A percentile compares a stretch with the other conserved stretches of the same genome.
Evolutionary conservation across 2,888 invertebrate species (phyloP).

Genomic region (Lasioglossum pauxillum): DNA sequence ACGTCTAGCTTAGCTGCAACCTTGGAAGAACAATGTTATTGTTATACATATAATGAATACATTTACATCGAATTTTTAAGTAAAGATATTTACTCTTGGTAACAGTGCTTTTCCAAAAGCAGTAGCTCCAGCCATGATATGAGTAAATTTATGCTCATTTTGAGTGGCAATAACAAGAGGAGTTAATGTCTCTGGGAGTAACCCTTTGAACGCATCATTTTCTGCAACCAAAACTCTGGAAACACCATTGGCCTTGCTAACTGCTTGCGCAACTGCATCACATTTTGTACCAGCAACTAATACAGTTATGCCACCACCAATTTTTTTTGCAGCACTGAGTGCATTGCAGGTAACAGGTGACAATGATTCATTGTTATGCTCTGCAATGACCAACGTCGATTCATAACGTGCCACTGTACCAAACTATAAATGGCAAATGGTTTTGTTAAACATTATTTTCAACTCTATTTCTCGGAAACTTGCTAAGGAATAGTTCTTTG

Average conservation of each 20-base stretch:
- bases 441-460: conserved; percentile 5
- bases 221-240: conserved; percentile 96
- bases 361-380: conserved; percentile 96
- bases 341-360: conserved; percentile 95
- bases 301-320: conserved; percentile 96
- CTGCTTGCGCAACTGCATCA: conserved; percentile 92
- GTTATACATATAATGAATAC: not conserved
- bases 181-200: conserved; percentile 94
- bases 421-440: conserved; percentile 82
- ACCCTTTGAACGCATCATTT: conserved; percentile 95
- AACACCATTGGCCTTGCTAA: conserved; percentile 94
- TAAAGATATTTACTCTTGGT: conserved; percentile 87
- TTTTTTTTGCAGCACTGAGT: conserved; percentile 95
- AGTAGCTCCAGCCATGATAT: conserved; percentile 97
- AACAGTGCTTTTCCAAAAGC: conserved; percentile 96
- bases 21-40: conserved; percentile 62
- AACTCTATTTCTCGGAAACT: not conserved
- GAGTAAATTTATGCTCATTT: conserved; percentile 97
- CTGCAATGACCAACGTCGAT: conserved; percentile 97
- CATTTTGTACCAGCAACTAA: conserved; percentile 96
- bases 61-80: not conserved
- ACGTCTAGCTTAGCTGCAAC: conserved; percentile 98
- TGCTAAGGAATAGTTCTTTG: not conserved
- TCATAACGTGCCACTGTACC: conserved; percentile 88
- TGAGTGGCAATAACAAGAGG: conserved; percentile 95